Evolutionary conservation across 2,888 invertebrate species (phyloP).

Genomic region (Mythimna ferrago): DNA sequence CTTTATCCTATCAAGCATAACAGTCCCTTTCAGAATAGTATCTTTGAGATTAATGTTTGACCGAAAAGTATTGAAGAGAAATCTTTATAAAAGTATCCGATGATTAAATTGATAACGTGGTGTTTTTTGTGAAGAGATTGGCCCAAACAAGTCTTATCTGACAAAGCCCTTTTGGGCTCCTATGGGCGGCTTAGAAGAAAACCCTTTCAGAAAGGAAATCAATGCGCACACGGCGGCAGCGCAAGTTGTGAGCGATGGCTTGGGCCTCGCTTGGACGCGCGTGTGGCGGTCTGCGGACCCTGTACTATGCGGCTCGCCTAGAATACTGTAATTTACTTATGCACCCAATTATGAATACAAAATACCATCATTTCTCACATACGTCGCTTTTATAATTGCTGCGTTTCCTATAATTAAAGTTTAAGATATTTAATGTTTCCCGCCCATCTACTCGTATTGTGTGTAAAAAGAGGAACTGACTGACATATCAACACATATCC

Average conservation of each 20-base stretch:
- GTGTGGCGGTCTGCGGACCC: not conserved
- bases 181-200: constrained; percentile 78
- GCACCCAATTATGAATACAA: no score
- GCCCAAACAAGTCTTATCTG: constrained; percentile 82
- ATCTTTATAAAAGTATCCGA: constrained; percentile 70
- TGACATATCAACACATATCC: no score
- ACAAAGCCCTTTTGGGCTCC: constrained; percentile 79
- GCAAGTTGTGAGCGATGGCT: constrained; percentile 49
- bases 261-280: no score
- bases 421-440: no score
- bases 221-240: constrained; percentile 67
- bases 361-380: no score
- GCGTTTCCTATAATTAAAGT: no score
- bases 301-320: not conserved
- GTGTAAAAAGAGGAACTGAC: no score
- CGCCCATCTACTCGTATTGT: no score
- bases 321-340: not conserved
- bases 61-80: constrained; percentile 62
- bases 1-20: constrained; percentile 70
- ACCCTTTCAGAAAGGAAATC: constrained; percentile 85
- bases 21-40: constrained; percentile 65
- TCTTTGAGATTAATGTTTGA: constrained; percentile 70
- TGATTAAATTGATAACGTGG: constrained; percentile 85
- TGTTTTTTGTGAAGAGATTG: constrained; percentile 79
- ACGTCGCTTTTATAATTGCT: no score